phyloP scores from a whole-genome alignment of 2,797 vertebrate species.

The Micropoecilia bifurca region DNA sequence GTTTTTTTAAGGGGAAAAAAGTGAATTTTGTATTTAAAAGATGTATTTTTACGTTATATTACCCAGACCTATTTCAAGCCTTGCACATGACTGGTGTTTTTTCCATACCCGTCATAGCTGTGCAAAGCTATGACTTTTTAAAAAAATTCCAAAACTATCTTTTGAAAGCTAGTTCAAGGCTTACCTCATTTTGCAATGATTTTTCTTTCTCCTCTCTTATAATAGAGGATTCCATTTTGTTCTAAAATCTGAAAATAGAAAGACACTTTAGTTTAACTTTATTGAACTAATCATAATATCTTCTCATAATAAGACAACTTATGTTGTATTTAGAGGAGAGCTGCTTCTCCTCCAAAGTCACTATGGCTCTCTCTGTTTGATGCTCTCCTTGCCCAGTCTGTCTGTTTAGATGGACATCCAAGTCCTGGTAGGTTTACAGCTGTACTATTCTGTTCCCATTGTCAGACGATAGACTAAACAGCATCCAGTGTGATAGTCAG shows the following conservation, averaged over 20 bases:
- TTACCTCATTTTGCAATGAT: not conserved
- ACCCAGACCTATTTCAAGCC: not conserved
- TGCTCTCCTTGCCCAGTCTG: not conserved
- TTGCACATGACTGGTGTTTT: not conserved
- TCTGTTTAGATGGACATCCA: not conserved
- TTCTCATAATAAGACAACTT: not conserved
- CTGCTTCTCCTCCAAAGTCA: not conserved
- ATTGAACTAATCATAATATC: not conserved
- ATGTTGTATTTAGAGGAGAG: not conserved
- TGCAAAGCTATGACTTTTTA: no score
- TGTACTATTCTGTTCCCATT: not conserved
- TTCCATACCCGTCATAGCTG: not conserved
- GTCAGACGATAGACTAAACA: not conserved
- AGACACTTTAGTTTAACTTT: not conserved
- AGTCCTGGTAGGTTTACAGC: not conserved
- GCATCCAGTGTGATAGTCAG: not conserved
- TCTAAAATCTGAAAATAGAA: not conserved
- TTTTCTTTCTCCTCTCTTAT: not conserved
- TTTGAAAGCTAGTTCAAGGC: no score
- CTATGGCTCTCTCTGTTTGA: not conserved
- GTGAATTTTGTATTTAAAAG: no score
- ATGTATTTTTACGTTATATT: no score
- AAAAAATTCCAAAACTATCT: no score
- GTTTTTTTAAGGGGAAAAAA: no score
- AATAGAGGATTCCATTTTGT: not conserved